Conservation (phyloP, 1,140 invertebrate species). For the Drosophila aff. region DNA sequence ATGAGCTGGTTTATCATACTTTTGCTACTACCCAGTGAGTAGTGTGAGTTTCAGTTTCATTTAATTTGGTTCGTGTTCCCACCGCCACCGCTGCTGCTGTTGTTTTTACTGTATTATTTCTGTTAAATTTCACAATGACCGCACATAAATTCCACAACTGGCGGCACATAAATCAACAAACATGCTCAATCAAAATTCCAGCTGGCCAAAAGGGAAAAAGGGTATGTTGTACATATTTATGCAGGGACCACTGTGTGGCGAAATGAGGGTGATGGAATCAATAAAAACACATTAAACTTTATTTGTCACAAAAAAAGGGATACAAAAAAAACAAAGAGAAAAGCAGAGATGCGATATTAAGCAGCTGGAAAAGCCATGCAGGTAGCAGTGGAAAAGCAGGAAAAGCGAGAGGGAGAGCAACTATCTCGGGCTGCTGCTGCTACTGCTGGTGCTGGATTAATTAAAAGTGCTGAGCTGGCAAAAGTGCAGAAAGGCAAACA, state of each 20-base stretch:
- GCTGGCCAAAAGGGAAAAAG: conserved; percentile 29
- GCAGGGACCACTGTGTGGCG: conserved; percentile 18
- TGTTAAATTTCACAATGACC: conserved; percentile 55
- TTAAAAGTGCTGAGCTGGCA: conserved; percentile 75
- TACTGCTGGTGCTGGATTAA: conserved; percentile 47
- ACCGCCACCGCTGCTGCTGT: neutral
- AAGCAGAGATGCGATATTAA: conserved; percentile 11
- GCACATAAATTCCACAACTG: conserved; percentile 73
- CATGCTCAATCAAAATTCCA: conserved; percentile 72
- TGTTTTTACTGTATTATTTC: conserved; percentile 28
- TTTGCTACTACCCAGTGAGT: neutral
- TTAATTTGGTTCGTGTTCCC: conserved; percentile 8
- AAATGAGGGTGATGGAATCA: conserved; percentile 55
- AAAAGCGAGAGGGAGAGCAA: conserved; percentile 1
- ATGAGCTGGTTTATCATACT: conserved; percentile 24
- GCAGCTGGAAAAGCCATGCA: conserved; percentile 53
- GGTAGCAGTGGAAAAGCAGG: conserved; percentile 15
- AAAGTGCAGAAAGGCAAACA: conserved; percentile 74
- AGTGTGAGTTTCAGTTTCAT: conserved; percentile 3
- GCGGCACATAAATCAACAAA: conserved; percentile 69
- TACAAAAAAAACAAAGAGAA: neutral
- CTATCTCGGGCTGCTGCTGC: conserved; percentile 37
- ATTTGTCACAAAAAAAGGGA: conserved; percentile 40
- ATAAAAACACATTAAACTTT: conserved; percentile 75
- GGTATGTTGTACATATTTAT: conserved; percentile 37